Evolutionary conservation across 53 echinoderm and acorn worm species (phyloP), one percentile per base, ranked within the genome.

Genomic region (Paracentrotus lividus): DNA sequence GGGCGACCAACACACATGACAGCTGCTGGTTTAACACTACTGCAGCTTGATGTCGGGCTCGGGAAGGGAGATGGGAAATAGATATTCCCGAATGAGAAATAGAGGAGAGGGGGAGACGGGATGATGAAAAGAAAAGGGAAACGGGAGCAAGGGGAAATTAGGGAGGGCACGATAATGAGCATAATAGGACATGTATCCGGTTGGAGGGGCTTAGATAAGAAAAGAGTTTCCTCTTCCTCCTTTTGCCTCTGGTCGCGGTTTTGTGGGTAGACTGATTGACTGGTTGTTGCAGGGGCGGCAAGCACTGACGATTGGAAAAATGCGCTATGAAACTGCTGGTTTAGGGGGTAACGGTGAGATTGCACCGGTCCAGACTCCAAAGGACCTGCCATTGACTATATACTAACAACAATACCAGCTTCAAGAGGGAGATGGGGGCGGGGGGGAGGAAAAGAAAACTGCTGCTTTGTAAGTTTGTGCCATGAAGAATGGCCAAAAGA

Each of bases 211-310:
- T 45, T 40, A n/a, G 16, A 47, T 45, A 81, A 47, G 47, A 81
- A 81, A 81, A 47, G 47, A 81, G 81, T 47, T 81, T 81, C 21
- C 81, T 81, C 81, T n/a, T 20, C 47, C 47, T 13, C 21, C 47
- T 26, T 81, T 81, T 76, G 44, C 47, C 47, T 45, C 26, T 47
- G 24, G 44, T 81, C 81, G 23, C n/a, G 45, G 44, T 81, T 81
- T 81, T 81, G 81, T 90, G 53, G 54, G 92, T 20, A 92, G 92
- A 92, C 92, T 92, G 92, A 92, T 92, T 92, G 92, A 78, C 92
- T 53, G 81, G 4, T 29, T 81, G 81, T 47, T 81, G 24, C 16
- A 47, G 24, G 75, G 81, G 77, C 92, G 92, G 92, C 92, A 92
- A 78, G n/a, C 59, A 55, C 92, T 57, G 81, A 92, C 36, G 81